A percentile compares a stretch with the other conserved stretches of the same genome.
Evolutionary conservation across 2,113 vertebrate genomes (phyloP).

Genomic region (Anguilla japonica): DNA sequence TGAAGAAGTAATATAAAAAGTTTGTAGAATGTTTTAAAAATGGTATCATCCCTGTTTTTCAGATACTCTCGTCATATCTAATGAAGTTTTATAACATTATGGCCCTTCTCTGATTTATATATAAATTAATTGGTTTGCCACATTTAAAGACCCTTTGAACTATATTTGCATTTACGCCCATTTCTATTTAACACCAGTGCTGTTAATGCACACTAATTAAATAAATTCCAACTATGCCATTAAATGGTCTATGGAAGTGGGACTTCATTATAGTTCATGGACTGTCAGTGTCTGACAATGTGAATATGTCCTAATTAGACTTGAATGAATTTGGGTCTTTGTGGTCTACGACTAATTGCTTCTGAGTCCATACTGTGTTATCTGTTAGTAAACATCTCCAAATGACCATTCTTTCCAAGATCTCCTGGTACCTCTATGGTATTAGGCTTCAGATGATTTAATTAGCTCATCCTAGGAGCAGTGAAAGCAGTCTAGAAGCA

Average conservation of each 20-base stretch:
- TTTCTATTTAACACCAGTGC: not conserved
- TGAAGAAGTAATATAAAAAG: not conserved
- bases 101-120: no score
- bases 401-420: not conserved
- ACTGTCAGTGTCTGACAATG: not conserved
- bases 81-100: no score
- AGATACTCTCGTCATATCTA: no score
- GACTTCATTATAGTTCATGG: not conserved
- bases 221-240: not conserved
- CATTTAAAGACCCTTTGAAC: no score
- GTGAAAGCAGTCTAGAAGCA: not conserved
- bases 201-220: not conserved
- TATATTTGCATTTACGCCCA: not conserved
- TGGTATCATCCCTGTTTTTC: no score
- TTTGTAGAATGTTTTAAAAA: no score
- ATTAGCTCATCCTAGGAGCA: not conserved
- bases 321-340: not conserved
- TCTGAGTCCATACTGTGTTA: not conserved
- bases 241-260: not conserved
- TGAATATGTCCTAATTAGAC: not conserved
- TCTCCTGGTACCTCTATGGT: not conserved
- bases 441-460: not conserved
- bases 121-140: no score
- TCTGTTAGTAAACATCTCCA: constrained; percentile 9
- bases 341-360: not conserved